These are phyloP conservation scores for Procapra przewalskii DNA, from an alignment of 2,113 vertebrate species.

Conservation along the genomic window DNA sequence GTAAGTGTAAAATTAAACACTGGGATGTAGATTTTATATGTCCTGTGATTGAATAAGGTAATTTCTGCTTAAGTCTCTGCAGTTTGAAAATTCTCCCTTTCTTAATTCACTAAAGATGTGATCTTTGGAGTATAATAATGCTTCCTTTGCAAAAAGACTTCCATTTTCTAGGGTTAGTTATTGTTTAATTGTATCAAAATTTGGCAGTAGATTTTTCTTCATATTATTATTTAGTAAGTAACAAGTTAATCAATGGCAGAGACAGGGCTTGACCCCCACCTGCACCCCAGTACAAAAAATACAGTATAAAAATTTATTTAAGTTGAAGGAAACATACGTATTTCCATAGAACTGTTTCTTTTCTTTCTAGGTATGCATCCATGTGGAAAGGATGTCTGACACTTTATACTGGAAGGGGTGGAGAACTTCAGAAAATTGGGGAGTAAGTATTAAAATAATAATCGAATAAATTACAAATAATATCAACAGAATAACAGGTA, in stretches of 20 bases:
- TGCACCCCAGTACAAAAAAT: background rate
- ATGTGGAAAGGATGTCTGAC: constrained; percentile 99
- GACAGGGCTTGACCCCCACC: background rate
- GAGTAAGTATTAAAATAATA: constrained; percentile 90
- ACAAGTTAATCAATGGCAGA: background rate
- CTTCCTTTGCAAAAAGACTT: background rate
- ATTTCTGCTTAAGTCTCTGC: background rate
- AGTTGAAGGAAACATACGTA: background rate
- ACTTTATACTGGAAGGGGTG: constrained; percentile 95
- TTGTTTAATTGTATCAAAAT: background rate
- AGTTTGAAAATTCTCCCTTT: background rate
- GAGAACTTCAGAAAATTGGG: constrained; percentile 98
- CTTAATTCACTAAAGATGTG: background rate
- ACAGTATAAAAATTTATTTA: background rate
- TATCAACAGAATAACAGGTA: background rate
- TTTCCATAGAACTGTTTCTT: background rate
- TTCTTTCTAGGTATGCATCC: constrained; percentile 90
- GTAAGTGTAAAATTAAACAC: background rate
- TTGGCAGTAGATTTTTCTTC: background rate
- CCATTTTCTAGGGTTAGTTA: background rate
- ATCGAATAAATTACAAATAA: background rate
- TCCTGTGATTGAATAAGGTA: background rate
- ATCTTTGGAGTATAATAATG: background rate
- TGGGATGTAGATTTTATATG: background rate
- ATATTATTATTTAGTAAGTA: background rate